Conservation (phyloP, 2,888 invertebrate species). For the Chirona hameri region DNA sequence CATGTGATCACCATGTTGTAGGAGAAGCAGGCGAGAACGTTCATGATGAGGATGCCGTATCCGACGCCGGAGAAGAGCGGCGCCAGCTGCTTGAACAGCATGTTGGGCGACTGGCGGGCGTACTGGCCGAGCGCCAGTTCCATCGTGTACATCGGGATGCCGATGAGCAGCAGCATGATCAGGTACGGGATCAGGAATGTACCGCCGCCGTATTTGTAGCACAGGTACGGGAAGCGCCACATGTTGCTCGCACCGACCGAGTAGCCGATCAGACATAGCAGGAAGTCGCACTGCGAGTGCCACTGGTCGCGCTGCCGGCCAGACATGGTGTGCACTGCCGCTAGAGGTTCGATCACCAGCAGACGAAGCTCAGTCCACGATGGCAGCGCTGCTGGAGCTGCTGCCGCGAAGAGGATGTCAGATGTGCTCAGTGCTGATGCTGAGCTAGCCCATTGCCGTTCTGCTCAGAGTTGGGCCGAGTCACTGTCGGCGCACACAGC, state of each 20-base stretch:
- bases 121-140: slow-evolving; percentile 94
- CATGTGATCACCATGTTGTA: neutral
- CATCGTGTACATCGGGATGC: slow-evolving; percentile 96
- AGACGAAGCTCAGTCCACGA: too few species aligned
- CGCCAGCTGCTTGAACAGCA: slow-evolving; percentile 94
- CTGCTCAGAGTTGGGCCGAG: too few species aligned
- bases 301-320: slow-evolving; percentile 49
- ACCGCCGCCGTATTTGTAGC: slow-evolving; percentile 54
- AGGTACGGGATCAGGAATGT: slow-evolving; percentile 90
- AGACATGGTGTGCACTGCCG: too few species aligned
- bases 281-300: slow-evolving; percentile 85
- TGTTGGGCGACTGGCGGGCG: slow-evolving; percentile 94
- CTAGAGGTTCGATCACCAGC: too few species aligned
- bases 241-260: slow-evolving; percentile 85
- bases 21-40: neutral
- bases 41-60: neutral
- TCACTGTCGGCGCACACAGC: too few species aligned
- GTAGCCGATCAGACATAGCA: slow-evolving; percentile 81
- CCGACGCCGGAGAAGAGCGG: slow-evolving; percentile 62
- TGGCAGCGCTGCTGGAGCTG: too few species aligned
- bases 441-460: too few species aligned
- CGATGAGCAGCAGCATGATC: slow-evolving; percentile 90
- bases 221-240: slow-evolving; percentile 86
- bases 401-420: too few species aligned
- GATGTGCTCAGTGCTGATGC: too few species aligned